Evolutionary conservation across 2,888 invertebrate species (phyloP).

Genomic region (Saturnia japonica): DNA sequence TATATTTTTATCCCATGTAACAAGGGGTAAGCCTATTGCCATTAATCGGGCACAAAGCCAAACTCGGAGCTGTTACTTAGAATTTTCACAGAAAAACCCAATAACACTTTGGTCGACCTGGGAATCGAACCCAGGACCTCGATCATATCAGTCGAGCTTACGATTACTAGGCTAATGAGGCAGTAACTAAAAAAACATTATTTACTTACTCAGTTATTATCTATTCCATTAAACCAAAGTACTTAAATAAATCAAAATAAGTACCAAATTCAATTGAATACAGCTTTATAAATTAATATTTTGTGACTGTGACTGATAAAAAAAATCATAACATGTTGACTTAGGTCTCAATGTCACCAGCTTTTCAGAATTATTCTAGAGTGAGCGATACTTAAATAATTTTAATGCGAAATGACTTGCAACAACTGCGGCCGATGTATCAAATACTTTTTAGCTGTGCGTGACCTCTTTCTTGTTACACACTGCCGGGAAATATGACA

Average conservation of each 20-base stretch:
- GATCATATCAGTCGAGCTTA: too few relatives aligned
- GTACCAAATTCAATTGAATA: background rate
- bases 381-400: slow-evolving; percentile 3
- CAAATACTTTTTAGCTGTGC: slow-evolving; percentile 3
- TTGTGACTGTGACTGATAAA: background rate
- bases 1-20: too few relatives aligned
- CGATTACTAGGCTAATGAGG: too few relatives aligned
- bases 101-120: too few relatives aligned
- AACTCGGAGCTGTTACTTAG: too few relatives aligned
- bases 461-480: slow-evolving; percentile 8
- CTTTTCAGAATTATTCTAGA: background rate
- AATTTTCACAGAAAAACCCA: too few relatives aligned
- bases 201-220: background rate
- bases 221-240: background rate
- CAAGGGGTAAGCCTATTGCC: too few relatives aligned
- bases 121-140: too few relatives aligned
- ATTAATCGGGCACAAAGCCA: too few relatives aligned
- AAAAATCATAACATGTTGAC: background rate
- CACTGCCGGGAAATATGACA: background rate
- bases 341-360: background rate
- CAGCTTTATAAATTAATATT: background rate
- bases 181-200: too few relatives aligned
- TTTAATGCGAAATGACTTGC: slow-evolving; percentile 7
- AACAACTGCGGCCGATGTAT: background rate
- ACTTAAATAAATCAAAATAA: background rate